Percentiles rank a stretch among this genome's conserved stretches.
These are phyloP conservation scores for Tholera decimalis DNA, from an alignment of 2,888 invertebrate genomes.

Conservation along the genomic window DNA sequence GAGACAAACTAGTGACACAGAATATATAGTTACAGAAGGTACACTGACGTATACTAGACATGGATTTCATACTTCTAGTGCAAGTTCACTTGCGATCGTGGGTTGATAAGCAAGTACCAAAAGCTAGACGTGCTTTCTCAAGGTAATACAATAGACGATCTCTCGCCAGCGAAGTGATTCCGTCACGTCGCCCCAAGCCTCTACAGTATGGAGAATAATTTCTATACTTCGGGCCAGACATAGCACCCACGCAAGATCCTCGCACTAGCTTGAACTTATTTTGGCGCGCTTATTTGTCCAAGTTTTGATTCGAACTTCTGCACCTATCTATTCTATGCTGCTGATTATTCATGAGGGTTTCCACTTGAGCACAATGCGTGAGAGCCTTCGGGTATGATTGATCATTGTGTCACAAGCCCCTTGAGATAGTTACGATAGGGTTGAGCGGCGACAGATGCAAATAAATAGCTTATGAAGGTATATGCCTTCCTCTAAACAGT, in stretches of 20 bases:
- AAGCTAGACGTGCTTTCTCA: no score
- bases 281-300: neutral
- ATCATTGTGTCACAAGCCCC: conserved; percentile 70
- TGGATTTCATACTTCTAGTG: neutral
- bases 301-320: conserved; percentile 19
- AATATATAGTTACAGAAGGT: conserved; percentile 4
- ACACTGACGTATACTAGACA: neutral
- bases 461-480: conserved; percentile 63
- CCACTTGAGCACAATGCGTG: conserved; percentile 64
- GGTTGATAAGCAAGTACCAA: no score
- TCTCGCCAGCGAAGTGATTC: no score
- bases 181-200: no score
- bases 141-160: no score
- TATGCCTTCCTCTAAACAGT: conserved; percentile 36
- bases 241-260: no score
- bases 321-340: neutral
- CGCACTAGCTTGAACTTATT: no score
- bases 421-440: conserved; percentile 70
- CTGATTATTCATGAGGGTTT: conserved; percentile 75
- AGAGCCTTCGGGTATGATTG: conserved; percentile 72
- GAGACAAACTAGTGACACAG: conserved; percentile 57
- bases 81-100: neutral
- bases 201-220: no score
- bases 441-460: conserved; percentile 63
- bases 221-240: no score